These are phyloP conservation scores for Echiichthys vipera DNA, from an alignment of 2,797 vertebrate species.

Conservation along the genomic window DNA sequence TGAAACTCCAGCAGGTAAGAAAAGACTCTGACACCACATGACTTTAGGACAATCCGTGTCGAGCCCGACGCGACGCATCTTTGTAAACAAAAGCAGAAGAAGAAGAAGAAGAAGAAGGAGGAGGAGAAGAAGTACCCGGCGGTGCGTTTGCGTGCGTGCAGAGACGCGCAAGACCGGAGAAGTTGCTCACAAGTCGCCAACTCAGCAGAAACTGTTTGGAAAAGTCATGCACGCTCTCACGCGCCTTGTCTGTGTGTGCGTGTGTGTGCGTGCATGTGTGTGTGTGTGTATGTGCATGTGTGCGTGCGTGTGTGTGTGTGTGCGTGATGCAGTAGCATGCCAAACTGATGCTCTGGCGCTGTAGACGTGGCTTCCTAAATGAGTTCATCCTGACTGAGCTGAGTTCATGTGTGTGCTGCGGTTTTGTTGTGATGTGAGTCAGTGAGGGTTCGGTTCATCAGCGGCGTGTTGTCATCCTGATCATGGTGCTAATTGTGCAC, in stretches of 20 bases:
- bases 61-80: not conserved
- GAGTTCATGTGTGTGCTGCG: slow-evolving; percentile 14
- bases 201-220: slow-evolving; percentile 51
- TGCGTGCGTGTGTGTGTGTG: not conserved
- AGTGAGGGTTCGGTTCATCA: slow-evolving; percentile 6
- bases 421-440: too few relatives aligned
- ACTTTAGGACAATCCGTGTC: slow-evolving; percentile 13
- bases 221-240: slow-evolving; percentile 24
- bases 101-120: not conserved
- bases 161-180: slow-evolving; percentile 43
- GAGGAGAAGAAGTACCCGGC: slow-evolving; percentile 20
- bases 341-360: slow-evolving; percentile 67
- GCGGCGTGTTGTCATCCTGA: not conserved
- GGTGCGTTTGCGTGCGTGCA: slow-evolving; percentile 45
- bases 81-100: not conserved
- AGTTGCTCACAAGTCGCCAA: slow-evolving; percentile 60
- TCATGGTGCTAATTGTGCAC: not conserved
- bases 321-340: slow-evolving; percentile 34
- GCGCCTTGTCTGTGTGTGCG: not conserved
- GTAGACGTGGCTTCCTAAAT: slow-evolving; percentile 74
- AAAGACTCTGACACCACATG: slow-evolving; percentile 30
- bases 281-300: not conserved
- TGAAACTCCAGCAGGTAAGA: slow-evolving; percentile 74
- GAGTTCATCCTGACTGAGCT: slow-evolving; percentile 38
- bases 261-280: not conserved